Evolutionary conservation across 1,140 invertebrate genomes (phyloP).

Genomic region (Diorhabda carinulata): DNA sequence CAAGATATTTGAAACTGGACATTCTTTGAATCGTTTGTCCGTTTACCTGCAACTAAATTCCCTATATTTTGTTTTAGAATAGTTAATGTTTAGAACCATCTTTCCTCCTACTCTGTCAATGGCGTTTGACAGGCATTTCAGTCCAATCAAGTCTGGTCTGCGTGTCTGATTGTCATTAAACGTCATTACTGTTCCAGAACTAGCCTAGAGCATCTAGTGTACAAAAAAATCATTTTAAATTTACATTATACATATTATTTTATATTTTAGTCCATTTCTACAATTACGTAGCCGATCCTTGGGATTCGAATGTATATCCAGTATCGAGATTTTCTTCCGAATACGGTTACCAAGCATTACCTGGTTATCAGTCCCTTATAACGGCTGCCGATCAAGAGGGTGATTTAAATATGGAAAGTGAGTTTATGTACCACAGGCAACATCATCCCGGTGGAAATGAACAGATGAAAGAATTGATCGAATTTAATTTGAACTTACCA

Average conservation of each 20-base stretch:
- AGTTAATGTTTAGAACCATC: too few relatives aligned
- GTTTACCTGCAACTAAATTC: too few relatives aligned
- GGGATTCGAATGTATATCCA: conserved; percentile 74
- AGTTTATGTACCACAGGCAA: conserved; percentile 71
- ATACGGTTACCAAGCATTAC: conserved; percentile 91
- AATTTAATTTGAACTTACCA: conserved; percentile 58
- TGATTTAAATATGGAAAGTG: conserved; percentile 61
- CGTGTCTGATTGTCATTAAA: too few relatives aligned
- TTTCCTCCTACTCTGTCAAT: too few relatives aligned
- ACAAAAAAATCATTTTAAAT: too few relatives aligned
- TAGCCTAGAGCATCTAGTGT: too few relatives aligned
- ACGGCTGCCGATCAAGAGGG: conserved; percentile 51
- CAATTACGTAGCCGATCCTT: conserved; percentile 78
- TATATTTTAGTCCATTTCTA: conserved; percentile 81
- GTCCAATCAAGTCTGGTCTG: too few relatives aligned
- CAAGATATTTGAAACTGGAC: too few relatives aligned
- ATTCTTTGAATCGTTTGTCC: too few relatives aligned
- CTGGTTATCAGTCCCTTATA: conserved; percentile 61
- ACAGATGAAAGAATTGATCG: conserved; percentile 58
- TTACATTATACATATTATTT: neutral
- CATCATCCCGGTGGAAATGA: conserved; percentile 71
- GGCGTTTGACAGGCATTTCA: too few relatives aligned
- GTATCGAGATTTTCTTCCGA: conserved; percentile 87
- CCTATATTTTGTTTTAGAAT: too few relatives aligned
- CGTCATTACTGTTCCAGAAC: too few relatives aligned